phyloP scores from a whole-genome alignment of 2,113 vertebrate species.

The Podarcis raffonei region DNA sequence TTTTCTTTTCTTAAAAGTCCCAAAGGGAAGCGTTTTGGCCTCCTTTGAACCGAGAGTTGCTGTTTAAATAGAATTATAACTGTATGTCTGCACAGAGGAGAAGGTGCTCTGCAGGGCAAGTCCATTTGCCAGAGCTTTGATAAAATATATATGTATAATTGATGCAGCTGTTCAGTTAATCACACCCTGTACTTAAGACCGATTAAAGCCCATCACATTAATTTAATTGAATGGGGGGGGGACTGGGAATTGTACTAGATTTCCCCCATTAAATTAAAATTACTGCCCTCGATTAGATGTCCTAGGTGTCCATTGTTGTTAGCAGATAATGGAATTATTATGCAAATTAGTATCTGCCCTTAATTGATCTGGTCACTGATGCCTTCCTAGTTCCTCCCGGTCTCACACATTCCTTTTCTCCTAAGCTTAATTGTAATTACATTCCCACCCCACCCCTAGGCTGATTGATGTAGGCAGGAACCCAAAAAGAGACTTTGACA shows the following conservation, averaged over 20 bases:
- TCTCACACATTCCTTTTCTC: conserved; percentile 2
- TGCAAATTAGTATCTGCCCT: conserved; percentile 68
- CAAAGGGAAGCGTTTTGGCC: conserved; percentile 36
- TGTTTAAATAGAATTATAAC: conserved; percentile 65
- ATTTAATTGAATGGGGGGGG: conserved; percentile 74
- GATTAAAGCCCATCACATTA: conserved; percentile 68
- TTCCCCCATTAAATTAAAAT: conserved; percentile 74
- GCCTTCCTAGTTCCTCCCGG: background rate
- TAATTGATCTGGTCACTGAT: conserved; percentile 51
- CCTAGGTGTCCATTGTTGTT: conserved; percentile 66
- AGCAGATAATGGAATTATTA: conserved; percentile 61
- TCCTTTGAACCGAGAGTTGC: conserved; percentile 59
- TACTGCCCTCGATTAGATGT: conserved; percentile 69
- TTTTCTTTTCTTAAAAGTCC: conserved; percentile 16
- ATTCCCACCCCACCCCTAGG: conserved; percentile 1
- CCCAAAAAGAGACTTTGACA: background rate
- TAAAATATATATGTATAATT: conserved; percentile 67
- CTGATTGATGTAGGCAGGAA: background rate
- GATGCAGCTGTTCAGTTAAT: conserved; percentile 68
- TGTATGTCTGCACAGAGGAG: conserved; percentile 62
- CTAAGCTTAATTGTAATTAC: conserved; percentile 57
- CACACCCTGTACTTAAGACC: conserved; percentile 66
- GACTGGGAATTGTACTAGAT: conserved; percentile 74
- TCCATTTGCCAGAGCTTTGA: conserved; percentile 46
- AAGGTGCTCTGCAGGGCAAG: conserved; percentile 47